These are phyloP conservation scores for Pogoniulus pusillus DNA, from an alignment of 2,797 vertebrate species.

Conservation along the genomic window DNA sequence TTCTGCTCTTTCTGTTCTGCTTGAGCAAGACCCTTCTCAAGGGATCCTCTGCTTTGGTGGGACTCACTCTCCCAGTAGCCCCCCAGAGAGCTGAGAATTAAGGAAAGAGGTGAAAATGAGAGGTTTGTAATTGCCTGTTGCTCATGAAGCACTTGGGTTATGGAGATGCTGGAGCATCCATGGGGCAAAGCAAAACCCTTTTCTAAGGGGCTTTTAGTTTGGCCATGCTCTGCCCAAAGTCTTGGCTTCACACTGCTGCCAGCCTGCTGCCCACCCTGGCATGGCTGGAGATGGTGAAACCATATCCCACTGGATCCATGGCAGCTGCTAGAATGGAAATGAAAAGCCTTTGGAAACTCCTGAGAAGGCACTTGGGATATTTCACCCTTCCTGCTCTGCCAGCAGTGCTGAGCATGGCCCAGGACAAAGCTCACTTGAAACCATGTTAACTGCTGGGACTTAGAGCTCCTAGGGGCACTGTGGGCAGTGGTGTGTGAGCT, in stretches of 20 bases:
- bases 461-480: not conserved
- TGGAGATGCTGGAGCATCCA: accelerated
- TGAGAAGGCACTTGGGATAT: not conserved
- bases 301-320: not conserved
- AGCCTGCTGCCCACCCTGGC: accelerated
- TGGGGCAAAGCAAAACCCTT: not conserved
- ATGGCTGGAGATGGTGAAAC: accelerated
- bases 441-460: accelerated
- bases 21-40: not conserved
- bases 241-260: not conserved
- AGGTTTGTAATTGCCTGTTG: not conserved
- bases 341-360: not conserved
- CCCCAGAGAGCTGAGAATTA: not conserved
- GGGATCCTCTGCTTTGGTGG: not conserved
- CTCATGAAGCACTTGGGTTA: not conserved
- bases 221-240: not conserved
- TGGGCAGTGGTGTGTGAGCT: not conserved
- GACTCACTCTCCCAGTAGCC: not conserved
- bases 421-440: not conserved
- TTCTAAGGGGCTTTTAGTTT: no score
- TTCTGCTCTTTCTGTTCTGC: not conserved
- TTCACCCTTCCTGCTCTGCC: not conserved
- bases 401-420: not conserved
- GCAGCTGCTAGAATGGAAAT: not conserved
- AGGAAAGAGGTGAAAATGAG: not conserved